Evolutionary conservation across 2,113 vertebrate species (phyloP), one percentile per base, ranked within the genome.

Genomic region (Corynorhinus townsendii): DNA sequence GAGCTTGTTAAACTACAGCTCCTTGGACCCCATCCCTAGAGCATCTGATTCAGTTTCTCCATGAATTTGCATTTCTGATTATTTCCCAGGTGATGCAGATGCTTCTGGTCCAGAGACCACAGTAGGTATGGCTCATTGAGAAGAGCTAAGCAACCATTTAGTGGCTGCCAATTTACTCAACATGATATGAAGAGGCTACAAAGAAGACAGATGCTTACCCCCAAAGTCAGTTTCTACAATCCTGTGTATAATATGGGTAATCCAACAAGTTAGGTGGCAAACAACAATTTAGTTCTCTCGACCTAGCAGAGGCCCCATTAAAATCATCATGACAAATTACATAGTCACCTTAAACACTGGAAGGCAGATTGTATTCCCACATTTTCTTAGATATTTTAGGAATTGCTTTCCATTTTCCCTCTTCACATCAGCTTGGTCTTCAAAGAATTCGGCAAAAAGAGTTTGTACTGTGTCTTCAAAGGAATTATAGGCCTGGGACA

Each of bases 271-370:
- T n/a, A 88, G 45, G 20, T n/a, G 52, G 19, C 40, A 66, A 40
- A 24, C 56, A 72, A n/a, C 62, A 38, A 56, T 72, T 45, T n/a
- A 75, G 24, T 22, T 56, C 56, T 69, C n/a, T 62, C 28, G n/a
- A 84, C 52, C 17, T 28, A 11, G 73, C 8, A 30, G 52, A 95
- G 56, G 1, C 26, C 40, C 35, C 20, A 7, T 3, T 17, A 22
- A 85, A 35, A 33, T 56, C 26, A 56, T 45, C 1, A 11, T n/a
- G 59, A 80, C 52, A 87, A 83, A 64, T 38, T n/a, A 47, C 11
- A 43, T 7, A 66, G 7, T 96, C 49, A 97, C 97, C 97, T 96
- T 33, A 49, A 56, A 14, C 7, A 54, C 35, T 0, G 93, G 93
- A 91, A 95, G 89, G 76, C 56, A 62, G 93, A 97, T 7, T 8